Evolutionary conservation across 2,113 vertebrate species (phyloP).

Genomic region (Illadopsis cleaveri): DNA sequence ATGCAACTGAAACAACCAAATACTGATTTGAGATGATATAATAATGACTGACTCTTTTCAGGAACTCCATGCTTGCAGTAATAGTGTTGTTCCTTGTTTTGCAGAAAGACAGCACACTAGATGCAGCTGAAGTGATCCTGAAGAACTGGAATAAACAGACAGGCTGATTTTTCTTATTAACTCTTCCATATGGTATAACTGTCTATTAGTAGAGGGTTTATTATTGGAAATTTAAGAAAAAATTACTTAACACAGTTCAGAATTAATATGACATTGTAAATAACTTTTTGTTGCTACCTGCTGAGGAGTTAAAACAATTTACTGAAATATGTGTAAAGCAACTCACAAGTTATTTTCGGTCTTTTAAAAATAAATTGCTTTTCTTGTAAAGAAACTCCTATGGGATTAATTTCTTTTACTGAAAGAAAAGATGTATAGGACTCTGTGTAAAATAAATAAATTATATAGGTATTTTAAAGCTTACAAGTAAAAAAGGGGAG

Average conservation of each 20-base stretch:
- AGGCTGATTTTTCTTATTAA: neutral
- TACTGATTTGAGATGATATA: neutral
- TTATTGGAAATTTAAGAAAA: neutral
- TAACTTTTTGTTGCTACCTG: slow-evolving; percentile 48
- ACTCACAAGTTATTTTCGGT: neutral
- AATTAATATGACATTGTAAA: neutral
- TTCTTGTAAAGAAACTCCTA: neutral
- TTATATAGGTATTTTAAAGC: neutral
- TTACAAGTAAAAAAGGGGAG: neutral
- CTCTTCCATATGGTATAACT: neutral
- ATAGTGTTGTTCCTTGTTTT: slow-evolving; percentile 45
- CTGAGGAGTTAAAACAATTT: slow-evolving; percentile 15
- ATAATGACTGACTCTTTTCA: neutral
- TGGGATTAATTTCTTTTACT: neutral
- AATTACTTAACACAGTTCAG: neutral
- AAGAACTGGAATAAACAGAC: slow-evolving; percentile 83
- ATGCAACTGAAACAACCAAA: neutral
- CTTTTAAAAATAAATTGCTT: neutral
- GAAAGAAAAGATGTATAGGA: neutral
- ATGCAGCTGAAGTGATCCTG: slow-evolving; percentile 87
- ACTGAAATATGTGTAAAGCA: neutral
- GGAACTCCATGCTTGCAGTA: neutral
- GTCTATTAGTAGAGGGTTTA: neutral
- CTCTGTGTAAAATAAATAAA: neutral
- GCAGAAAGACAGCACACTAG: slow-evolving; percentile 90